Conservation (phyloP, 2,113 vertebrate species). For the Menura novaehollandiae region DNA sequence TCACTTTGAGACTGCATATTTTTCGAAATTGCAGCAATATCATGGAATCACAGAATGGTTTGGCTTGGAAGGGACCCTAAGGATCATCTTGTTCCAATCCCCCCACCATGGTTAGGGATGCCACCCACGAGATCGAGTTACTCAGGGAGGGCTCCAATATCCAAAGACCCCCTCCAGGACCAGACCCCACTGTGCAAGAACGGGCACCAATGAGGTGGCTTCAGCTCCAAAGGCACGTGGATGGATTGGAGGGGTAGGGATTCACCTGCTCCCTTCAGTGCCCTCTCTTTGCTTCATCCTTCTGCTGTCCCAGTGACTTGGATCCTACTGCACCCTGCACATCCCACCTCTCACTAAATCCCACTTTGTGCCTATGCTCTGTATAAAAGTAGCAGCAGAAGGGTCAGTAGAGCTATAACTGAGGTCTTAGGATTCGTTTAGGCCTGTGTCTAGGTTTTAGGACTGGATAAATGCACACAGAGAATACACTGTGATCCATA, state of each 20-base stretch:
- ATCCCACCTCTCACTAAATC: background rate
- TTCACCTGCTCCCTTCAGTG: background rate
- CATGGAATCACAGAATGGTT: background rate
- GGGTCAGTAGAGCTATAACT: background rate
- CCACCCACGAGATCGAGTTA: background rate
- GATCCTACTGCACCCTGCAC: background rate
- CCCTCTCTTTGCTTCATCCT: background rate
- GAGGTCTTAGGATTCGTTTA: background rate
- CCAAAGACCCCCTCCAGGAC: background rate
- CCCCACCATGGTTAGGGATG: no score
- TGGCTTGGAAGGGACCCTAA: background rate
- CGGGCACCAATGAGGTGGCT: rapidly evolving
- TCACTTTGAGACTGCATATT: background rate
- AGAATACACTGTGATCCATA: background rate
- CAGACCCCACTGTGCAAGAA: background rate
- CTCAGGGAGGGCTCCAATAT: background rate
- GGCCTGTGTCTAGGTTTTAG: background rate
- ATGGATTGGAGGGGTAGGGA: background rate
- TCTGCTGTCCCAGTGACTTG: background rate
- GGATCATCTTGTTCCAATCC: background rate
- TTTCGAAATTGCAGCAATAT: background rate
- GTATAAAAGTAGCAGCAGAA: background rate
- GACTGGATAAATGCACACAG: background rate
- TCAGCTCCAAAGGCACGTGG: background rate
- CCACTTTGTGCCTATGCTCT: background rate